phyloP scores from a whole-genome alignment of 2,888 invertebrate species.

The Agonopterix alstromeriana region DNA sequence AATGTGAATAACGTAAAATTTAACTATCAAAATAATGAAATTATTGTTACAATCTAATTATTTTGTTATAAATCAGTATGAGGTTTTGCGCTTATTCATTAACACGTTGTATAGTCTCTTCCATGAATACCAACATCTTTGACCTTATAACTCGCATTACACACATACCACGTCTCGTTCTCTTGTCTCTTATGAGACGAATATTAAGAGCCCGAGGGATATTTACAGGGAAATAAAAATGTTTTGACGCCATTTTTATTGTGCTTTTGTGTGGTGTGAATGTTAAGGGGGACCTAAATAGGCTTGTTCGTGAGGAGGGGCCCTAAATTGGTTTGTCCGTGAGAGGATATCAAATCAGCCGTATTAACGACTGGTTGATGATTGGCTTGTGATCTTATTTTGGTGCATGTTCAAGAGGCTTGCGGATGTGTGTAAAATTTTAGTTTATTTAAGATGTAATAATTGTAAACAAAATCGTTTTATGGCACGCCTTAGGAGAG shows the following conservation, averaged over 20 bases:
- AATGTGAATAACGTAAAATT: too few species aligned
- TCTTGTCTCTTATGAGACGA: slow-evolving; percentile 54
- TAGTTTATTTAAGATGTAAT: too few species aligned
- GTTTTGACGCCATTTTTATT: slow-evolving; percentile 42
- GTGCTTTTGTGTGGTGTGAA: slow-evolving; percentile 19
- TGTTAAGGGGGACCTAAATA: slow-evolving; percentile 16
- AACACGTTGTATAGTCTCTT: not conserved
- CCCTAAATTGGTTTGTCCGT: not conserved
- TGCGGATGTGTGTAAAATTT: too few species aligned
- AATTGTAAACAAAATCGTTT: too few species aligned
- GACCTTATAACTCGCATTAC: slow-evolving; percentile 24
- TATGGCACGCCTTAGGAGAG: too few species aligned
- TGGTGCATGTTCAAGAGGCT: too few species aligned
- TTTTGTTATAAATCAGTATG: too few species aligned
- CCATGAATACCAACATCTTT: not conserved
- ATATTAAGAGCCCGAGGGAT: slow-evolving; percentile 54
- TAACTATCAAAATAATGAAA: too few species aligned
- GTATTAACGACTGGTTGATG: too few species aligned
- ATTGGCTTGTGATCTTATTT: too few species aligned
- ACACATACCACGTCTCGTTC: slow-evolving; percentile 45
- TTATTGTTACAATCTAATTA: too few species aligned
- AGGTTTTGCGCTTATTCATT: too few species aligned
- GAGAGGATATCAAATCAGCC: not conserved
- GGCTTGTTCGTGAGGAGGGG: slow-evolving; percentile 1
- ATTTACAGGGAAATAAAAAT: slow-evolving; percentile 58